Conservation (phyloP, 2,797 vertebrate species). For the Cossypha niveicapilla region DNA sequence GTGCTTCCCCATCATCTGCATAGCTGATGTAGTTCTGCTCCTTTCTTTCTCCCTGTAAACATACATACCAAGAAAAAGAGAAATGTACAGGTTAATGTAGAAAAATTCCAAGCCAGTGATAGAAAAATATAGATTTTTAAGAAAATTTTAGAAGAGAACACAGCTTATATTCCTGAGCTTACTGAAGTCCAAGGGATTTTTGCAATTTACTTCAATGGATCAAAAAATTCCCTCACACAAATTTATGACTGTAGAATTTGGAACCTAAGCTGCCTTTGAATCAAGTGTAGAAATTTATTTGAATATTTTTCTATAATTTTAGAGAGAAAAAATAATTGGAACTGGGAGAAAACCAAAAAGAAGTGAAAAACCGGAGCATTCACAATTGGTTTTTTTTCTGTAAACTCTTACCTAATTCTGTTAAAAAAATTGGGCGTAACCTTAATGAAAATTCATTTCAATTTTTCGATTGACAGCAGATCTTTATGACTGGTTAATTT, state of each 20-base stretch:
- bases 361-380: background rate
- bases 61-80: background rate
- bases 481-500: background rate
- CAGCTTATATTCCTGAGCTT: background rate
- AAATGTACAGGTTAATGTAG: background rate
- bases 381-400: accelerated
- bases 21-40: background rate
- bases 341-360: background rate
- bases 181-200: background rate
- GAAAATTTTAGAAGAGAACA: background rate
- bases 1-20: background rate
- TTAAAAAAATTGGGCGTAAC: background rate
- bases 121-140: background rate
- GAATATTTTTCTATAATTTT: background rate
- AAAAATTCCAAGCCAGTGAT: background rate
- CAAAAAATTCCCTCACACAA: background rate
- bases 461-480: background rate
- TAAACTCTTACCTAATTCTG: background rate
- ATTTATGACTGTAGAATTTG: background rate
- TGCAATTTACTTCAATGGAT: background rate
- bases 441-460: background rate
- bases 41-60: background rate
- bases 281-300: background rate
- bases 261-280: background rate
- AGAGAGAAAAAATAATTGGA: background rate